Base-by-base conservation (phyloP, 1,140 invertebrate species). In the Drosophila gunungcola region DNA sequence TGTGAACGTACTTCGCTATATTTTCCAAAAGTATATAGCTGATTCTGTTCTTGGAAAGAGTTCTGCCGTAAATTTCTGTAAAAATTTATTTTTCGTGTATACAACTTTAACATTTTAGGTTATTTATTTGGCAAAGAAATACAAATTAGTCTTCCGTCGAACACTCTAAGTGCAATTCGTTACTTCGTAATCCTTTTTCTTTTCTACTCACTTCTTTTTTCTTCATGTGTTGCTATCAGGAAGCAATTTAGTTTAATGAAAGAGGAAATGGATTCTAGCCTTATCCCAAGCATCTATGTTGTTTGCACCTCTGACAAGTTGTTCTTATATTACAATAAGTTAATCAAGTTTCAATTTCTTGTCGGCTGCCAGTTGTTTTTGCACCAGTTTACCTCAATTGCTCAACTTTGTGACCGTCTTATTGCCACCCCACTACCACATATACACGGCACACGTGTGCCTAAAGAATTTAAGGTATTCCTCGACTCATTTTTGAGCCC, bases 341-440 rank as follows among this genome's bases (percentile, higher is more conserved):
- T 63, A 65, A 65, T 65, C 43, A 63, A 21, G 9, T 27, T 27
- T 25, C 5, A 45, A 48, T 27, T 67, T 32, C 10, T 61, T 43
- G 51, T 13, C 51, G n/a, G 9, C 58, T 62, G 58, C 60, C 54
- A 63, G 16, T 6, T 67, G 62, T 46, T 62, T 45, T 68, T 68
- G 62, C 64, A 68, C 38, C 6, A 53, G 38, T 68, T 67, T 53
- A 67, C 64, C 61, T 27, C 21, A 21, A 45, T 67, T 65, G 45
- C 64, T 67, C 27, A 67, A 67, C 60, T 67, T 65, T 67, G 27
- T 7, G 36, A 34, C 38, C 25, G 21, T 5, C 61, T 43, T 51
- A 13, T 25, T 27, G 43, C 62, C 41, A 69, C 62, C 42, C n/a
- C 60, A 60, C 25, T 27, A 25, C 1, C 13, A 21, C 21, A 7